Base-by-base conservation (phyloP, 23 tunicate species). In the Halocynthia aurantium region DNA sequence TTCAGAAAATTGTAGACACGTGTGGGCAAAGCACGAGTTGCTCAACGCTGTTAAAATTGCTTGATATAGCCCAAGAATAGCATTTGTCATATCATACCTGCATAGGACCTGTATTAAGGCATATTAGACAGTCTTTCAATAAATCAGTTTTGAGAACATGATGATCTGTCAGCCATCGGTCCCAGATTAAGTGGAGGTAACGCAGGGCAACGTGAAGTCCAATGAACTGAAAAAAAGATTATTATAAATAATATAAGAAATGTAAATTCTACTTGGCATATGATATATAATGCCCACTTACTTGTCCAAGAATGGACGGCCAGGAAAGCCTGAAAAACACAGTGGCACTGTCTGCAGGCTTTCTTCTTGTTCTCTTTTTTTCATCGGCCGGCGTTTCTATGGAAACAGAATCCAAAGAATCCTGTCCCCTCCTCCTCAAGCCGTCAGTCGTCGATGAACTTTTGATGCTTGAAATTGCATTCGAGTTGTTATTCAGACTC, bases 181-280 rank as follows among this genome's bases (percentile, higher is more conserved):
- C 78, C 78, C 78, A 74, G 54, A 63, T 53, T 7, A 74, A 74
- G 22, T 74, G 78, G 61, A 74, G 61, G 63, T 63, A 74, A 18
- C 55, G 49, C 7, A 74, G 19, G 7, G 78, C 78, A 8, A 22
- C 55, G 22, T 74, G 55, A 8, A 74, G 78, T 9, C 78, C 78
- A 22, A 74, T 31, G 55, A 50, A 74, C 78, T 74, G n/a, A n/a
- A n/a, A n/a, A n/a, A n/a, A n/a, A n/a, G n/a, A n/a, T n/a, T n/a
- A n/a, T n/a, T n/a, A n/a, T n/a, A n/a, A n/a, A n/a, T n/a, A n/a
- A 67, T 44, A 70, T 13, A 70, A 50, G 20, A 64, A 64, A 57
- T 12, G 10, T 57, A 57, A 57, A 12, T 10, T 57, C 10, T 10
- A 12, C 12, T 57, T 10, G 62, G 62, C 12, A 57, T 10, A 10